These are phyloP conservation scores for Haliclona indistincta DNA, from an alignment of 37 sponge, comb jelly and placozoan species.

Conservation along the genomic window DNA sequence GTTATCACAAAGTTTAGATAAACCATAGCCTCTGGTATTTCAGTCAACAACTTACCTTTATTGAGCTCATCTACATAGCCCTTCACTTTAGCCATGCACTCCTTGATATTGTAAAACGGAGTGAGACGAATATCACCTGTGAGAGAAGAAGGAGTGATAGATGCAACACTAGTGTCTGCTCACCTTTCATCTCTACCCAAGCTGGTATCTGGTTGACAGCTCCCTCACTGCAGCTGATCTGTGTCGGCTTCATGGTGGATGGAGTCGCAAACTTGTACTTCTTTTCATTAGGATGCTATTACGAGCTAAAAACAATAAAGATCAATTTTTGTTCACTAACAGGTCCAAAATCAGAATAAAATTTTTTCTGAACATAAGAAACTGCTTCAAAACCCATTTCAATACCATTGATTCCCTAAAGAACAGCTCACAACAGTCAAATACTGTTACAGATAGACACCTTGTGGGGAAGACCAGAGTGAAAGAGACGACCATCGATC, in stretches of 20 bases:
- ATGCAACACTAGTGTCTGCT: background rate
- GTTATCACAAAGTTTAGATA: background rate
- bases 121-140: slow-evolving; percentile 73
- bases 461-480: slow-evolving; percentile 82
- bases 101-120: slow-evolving; percentile 69
- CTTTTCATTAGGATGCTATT: slow-evolving; percentile 64
- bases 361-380: slow-evolving; percentile 49
- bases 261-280: slow-evolving; percentile 65
- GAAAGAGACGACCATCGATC: slow-evolving; percentile 67
- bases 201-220: slow-evolving; percentile 72
- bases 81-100: slow-evolving; percentile 48
- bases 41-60: slow-evolving; percentile 13
- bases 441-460: background rate
- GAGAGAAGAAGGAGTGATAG: no score
- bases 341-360: slow-evolving; percentile 70
- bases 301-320: no score
- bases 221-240: slow-evolving; percentile 58
- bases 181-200: slow-evolving; percentile 63
- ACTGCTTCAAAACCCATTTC: slow-evolving; percentile 66
- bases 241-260: slow-evolving; percentile 86
- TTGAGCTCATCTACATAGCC: slow-evolving; percentile 60
- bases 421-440: background rate
- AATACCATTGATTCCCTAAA: slow-evolving; percentile 64
- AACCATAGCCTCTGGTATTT: background rate
- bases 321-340: slow-evolving; percentile 25